phyloP scores from a whole-genome alignment of 2,113 vertebrate species.

The Manacus vitellinus region DNA sequence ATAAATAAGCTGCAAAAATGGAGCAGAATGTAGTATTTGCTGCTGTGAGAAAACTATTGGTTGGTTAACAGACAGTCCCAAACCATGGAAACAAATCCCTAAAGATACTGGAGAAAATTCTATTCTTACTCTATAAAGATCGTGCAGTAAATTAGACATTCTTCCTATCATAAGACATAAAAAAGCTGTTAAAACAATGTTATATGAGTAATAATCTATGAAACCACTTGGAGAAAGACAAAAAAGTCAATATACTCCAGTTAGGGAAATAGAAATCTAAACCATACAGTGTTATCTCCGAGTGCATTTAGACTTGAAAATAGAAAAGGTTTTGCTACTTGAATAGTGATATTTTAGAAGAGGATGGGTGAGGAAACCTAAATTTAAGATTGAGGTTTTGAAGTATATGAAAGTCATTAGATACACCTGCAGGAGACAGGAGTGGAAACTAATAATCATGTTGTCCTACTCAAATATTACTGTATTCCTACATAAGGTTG shows the following conservation, averaged over 20 bases:
- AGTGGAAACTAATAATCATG: not conserved
- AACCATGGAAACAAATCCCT: not conserved
- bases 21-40: not conserved
- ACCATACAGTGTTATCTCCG: not conserved
- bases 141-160: not conserved
- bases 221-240: not conserved
- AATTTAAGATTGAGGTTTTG: not conserved
- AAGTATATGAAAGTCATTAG: not conserved
- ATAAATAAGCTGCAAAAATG: not conserved
- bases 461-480: not conserved
- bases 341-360: not conserved
- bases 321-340: not conserved
- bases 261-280: not conserved
- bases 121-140: not conserved
- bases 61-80: not conserved
- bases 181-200: not conserved
- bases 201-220: not conserved
- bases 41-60: not conserved
- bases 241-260: not conserved
- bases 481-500: not conserved
- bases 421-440: not conserved
- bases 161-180: not conserved
- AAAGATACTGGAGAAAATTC: not conserved
- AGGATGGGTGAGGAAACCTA: not conserved
- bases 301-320: not conserved